These are phyloP conservation scores for Anthopleura sola DNA, from an alignment of 64 coral and sea anemone species.

Conservation along the genomic window DNA sequence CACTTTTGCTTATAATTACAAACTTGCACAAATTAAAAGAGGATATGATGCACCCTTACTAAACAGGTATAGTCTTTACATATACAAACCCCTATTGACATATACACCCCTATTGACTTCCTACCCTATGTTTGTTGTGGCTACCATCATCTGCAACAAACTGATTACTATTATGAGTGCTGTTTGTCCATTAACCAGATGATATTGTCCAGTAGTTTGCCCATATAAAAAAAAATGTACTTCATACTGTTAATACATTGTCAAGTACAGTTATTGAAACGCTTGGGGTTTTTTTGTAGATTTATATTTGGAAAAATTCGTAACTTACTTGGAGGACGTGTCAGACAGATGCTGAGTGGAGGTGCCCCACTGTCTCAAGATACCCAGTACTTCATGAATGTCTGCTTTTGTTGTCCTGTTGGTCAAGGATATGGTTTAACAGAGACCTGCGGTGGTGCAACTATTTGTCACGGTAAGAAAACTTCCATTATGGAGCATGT, in stretches of 20 bases:
- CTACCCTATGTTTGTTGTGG: too few species aligned
- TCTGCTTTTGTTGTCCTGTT: conserved; percentile 94
- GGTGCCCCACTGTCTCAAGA: conserved; percentile 90
- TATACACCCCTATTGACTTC: too few species aligned
- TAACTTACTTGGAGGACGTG: conserved; percentile 77
- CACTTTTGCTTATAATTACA: conserved; percentile 92
- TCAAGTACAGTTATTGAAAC: too few species aligned
- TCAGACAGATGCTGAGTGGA: conserved; percentile 84
- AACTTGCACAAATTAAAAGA: conserved; percentile 78
- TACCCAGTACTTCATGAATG: conserved; percentile 99
- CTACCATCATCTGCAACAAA: too few species aligned
- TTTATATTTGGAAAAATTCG: conserved; percentile 91
- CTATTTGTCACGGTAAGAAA: conserved; percentile 71
- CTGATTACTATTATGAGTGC: background rate
- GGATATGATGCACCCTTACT: conserved; percentile 92
- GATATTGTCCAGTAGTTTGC: too few species aligned
- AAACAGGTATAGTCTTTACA: conserved; percentile 67
- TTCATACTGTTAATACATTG: too few species aligned
- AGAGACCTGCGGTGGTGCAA: conserved; percentile 92
- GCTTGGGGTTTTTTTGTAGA: conserved; percentile 15
- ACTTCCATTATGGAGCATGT: background rate
- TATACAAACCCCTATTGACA: too few species aligned
- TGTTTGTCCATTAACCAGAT: background rate
- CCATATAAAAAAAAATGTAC: too few species aligned
- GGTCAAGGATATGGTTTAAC: conserved; percentile 94